Evolutionary conservation across 2,888 invertebrate species (phyloP).

Genomic region (Glomeris marginata): DNA sequence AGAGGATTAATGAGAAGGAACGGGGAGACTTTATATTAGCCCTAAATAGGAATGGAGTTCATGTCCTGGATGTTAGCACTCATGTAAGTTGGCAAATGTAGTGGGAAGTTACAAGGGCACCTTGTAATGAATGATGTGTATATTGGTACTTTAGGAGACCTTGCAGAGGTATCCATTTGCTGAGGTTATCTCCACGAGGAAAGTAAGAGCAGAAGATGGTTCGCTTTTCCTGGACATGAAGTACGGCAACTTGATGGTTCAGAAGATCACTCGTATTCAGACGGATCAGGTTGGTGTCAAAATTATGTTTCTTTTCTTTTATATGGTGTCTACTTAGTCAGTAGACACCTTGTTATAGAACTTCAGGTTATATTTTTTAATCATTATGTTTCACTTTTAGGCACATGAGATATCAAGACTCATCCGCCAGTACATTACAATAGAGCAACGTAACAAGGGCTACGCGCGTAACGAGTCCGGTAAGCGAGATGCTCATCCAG

Average conservation of each 20-base stretch:
- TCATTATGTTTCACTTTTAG: slow-evolving; percentile 36
- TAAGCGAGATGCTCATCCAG: too few species aligned
- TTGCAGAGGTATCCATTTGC: slow-evolving; percentile 85
- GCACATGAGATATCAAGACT: slow-evolving; percentile 93
- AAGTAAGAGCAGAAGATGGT: slow-evolving; percentile 78
- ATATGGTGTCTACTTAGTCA: not conserved
- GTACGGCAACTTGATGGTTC: slow-evolving; percentile 89
- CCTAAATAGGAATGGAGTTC: slow-evolving; percentile 80
- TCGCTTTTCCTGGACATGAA: slow-evolving; percentile 90
- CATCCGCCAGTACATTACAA: slow-evolving; percentile 90
- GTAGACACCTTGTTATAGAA: not conserved
- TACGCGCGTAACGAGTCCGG: not conserved
- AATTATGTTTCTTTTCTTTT: too few species aligned
- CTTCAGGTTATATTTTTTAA: not conserved
- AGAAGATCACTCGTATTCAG: slow-evolving; percentile 84
- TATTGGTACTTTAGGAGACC: slow-evolving; percentile 46
- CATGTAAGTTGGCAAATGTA: slow-evolving; percentile 53
- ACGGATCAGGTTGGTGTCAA: slow-evolving; percentile 48
- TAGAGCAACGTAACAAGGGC: slow-evolving; percentile 45
- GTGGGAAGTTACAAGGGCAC: too few species aligned
- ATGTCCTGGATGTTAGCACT: slow-evolving; percentile 79
- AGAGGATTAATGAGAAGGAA: slow-evolving; percentile 39
- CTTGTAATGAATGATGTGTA: not conserved
- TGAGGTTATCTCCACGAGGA: slow-evolving; percentile 89
- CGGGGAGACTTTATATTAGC: slow-evolving; percentile 83